A percentile compares a stretch with the other conserved stretches of the same genome.
Conservation (phyloP, 2,113 vertebrate species). For the Emydocephalus ijimae region DNA sequence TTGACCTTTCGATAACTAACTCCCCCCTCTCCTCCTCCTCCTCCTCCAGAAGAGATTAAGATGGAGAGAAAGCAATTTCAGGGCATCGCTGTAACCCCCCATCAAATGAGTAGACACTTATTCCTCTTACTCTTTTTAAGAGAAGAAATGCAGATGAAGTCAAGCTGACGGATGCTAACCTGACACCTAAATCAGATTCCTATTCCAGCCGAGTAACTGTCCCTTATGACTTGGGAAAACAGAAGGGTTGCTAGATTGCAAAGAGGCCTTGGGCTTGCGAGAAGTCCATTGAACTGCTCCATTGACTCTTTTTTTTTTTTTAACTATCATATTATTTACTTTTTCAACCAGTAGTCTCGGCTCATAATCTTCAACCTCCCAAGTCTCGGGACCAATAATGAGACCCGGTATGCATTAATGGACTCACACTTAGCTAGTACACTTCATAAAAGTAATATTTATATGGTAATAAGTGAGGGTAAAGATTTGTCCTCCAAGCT, state of each 20-base stretch:
- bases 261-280: background rate
- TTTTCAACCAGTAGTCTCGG: background rate
- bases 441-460: background rate
- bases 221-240: slow-evolving; percentile 31
- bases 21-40: background rate
- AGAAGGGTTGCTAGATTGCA: background rate
- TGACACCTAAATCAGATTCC: slow-evolving; percentile 36
- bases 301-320: background rate
- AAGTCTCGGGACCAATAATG: background rate
- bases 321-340: background rate
- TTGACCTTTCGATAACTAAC: slow-evolving; percentile 64
- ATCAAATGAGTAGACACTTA: slow-evolving; percentile 50
- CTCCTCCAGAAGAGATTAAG: slow-evolving; percentile 3
- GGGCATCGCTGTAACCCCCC: slow-evolving; percentile 36
- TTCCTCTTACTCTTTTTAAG: slow-evolving; percentile 32
- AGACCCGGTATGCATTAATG: background rate
- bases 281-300: background rate
- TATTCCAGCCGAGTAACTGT: slow-evolving; percentile 1
- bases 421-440: background rate
- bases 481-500: too few species aligned
- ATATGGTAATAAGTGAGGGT: background rate
- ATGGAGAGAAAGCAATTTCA: slow-evolving; percentile 45
- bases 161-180: slow-evolving; percentile 29
- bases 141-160: slow-evolving; percentile 34
- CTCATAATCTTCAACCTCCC: background rate